phyloP scores from a whole-genome alignment of 2,113 vertebrate genomes.

The Chionis minor region DNA sequence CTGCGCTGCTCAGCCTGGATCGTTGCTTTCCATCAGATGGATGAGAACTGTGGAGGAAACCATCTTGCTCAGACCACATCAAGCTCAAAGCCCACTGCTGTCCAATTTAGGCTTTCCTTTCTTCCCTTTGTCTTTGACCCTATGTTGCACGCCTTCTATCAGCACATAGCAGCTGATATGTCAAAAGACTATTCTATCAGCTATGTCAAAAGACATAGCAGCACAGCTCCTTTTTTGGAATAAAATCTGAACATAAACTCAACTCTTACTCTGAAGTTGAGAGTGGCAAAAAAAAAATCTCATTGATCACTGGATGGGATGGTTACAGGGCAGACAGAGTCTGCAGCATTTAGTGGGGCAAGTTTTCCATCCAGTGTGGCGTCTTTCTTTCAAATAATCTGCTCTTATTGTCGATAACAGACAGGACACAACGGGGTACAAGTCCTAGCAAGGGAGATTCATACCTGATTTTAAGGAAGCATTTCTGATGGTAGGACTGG shows the following conservation, averaged over 20 bases:
- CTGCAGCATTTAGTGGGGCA: background rate
- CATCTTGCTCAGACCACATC: background rate
- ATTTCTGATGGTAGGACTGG: background rate
- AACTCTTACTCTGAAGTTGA: background rate
- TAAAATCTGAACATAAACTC: background rate
- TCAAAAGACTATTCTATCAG: too few relatives aligned
- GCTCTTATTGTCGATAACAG: background rate
- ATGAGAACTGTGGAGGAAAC: background rate
- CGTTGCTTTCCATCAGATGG: background rate
- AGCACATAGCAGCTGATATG: background rate
- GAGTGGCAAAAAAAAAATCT: background rate
- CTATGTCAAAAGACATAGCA: background rate
- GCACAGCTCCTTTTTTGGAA: background rate
- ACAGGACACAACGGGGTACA: background rate
- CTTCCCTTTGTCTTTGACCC: background rate
- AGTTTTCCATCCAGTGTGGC: background rate
- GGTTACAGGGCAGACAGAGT: background rate
- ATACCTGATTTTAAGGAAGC: background rate
- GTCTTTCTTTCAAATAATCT: background rate
- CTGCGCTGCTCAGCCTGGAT: background rate
- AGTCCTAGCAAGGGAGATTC: background rate
- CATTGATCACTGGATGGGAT: background rate
- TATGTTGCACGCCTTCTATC: background rate
- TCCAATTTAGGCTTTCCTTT: background rate
- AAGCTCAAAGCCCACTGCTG: background rate